Conservation (phyloP, 92 coral and sea anemone species). For the Heteractis magnifica region DNA sequence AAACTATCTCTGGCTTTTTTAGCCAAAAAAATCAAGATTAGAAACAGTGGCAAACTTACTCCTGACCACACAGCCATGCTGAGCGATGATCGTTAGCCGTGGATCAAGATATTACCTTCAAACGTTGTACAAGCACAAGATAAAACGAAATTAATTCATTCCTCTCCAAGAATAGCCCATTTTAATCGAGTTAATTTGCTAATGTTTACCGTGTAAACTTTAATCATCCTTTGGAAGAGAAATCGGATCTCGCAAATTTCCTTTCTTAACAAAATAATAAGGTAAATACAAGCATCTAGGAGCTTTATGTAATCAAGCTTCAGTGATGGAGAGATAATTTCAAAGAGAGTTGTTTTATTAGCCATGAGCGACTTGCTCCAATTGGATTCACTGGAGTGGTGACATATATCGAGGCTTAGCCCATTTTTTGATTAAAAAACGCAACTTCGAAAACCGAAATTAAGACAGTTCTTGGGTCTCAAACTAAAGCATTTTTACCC, state of each 20-base stretch:
- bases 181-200: slow-evolving; percentile 10
- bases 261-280: neutral
- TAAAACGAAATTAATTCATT: neutral
- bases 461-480: neutral
- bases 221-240: slow-evolving; percentile 3
- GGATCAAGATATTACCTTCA: neutral
- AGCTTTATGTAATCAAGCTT: slow-evolving; percentile 34
- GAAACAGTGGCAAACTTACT: slow-evolving; percentile 1
- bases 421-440: neutral
- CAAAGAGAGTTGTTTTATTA: neutral
- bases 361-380: neutral
- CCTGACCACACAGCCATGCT: neutral
- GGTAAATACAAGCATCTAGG: slow-evolving; percentile 10
- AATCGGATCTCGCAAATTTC: slow-evolving; percentile 12
- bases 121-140: neutral
- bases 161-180: neutral
- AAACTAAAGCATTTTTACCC: neutral
- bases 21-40: neutral
- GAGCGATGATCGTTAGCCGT: neutral
- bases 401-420: neutral
- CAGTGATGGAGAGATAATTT: neutral
- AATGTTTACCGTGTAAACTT: slow-evolving; percentile 4
- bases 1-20: neutral
- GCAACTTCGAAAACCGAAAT: neutral
- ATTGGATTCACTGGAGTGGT: neutral